These are phyloP conservation scores for Sebastes iracundus DNA, from an alignment of 2,797 vertebrate genomes.

Conservation along the genomic window DNA sequence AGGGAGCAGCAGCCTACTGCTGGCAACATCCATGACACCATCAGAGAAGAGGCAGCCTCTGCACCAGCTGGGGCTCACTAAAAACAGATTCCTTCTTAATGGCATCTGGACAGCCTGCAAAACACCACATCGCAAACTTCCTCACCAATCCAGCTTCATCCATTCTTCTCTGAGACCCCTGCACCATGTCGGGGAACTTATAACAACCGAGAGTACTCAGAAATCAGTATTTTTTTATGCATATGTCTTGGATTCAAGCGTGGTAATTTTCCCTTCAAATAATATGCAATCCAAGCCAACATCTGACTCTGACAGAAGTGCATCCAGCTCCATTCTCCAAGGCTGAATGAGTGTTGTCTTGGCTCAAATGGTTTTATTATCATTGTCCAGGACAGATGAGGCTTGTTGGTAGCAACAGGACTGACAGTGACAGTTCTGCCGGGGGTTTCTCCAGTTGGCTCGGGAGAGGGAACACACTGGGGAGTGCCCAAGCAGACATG, in stretches of 20 bases:
- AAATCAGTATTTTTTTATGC: background rate
- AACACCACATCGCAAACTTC: conserved; percentile 24
- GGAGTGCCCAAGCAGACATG: conserved; percentile 55
- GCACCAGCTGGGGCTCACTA: conserved; percentile 68
- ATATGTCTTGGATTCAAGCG: background rate
- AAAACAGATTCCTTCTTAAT: conserved; percentile 57
- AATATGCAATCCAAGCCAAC: background rate
- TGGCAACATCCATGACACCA: conserved; percentile 68
- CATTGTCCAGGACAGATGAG: conserved; percentile 55
- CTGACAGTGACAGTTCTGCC: conserved; percentile 49
- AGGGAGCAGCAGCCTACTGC: conserved; percentile 66
- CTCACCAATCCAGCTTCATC: conserved; percentile 6
- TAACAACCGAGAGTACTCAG: background rate
- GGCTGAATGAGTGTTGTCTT: conserved; percentile 15
- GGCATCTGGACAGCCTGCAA: conserved; percentile 58
- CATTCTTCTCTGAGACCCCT: conserved; percentile 3
- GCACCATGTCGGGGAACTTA: background rate
- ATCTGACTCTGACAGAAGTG: conserved; percentile 30
- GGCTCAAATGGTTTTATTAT: conserved; percentile 21
- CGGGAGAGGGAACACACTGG: conserved; percentile 37
- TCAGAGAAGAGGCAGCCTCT: conserved; percentile 51
- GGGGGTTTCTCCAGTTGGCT: conserved; percentile 57
- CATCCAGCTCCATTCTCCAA: conserved; percentile 29
- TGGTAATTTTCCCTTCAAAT: conserved; percentile 11
- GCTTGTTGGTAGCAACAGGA: conserved; percentile 44